Evolutionary conservation across 53 echinoderm and acorn worm species (phyloP), one percentile per base, ranked within the genome.

Genomic region (Luidia sarsii): DNA sequence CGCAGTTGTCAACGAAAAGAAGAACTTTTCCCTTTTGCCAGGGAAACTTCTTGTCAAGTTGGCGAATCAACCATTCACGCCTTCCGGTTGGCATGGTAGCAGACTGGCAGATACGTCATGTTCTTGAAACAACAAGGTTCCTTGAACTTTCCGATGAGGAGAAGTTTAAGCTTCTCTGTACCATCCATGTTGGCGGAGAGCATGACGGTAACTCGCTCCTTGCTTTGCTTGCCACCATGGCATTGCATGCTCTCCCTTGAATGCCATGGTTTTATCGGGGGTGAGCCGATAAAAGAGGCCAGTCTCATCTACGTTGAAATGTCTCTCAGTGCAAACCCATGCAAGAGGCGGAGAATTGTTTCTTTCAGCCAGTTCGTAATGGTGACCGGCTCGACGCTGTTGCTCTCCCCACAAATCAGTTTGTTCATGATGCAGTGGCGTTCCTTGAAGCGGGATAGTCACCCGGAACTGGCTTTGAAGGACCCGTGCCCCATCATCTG

Each of bases 61-160:
- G 49, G 8, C 65, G 73, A 13, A 88, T 61, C 88, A 66, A 35
- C 48, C 88, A 83, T 88, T 83, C 88, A 88, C 2, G 88, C 88
- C 57, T 83, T 88, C 45, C 28, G 50, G 30, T 88, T 82, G 0
- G 83, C 82, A 24, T 28, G 15, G 39, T 70, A 81, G 1, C 61
- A 66, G 9, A 86, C 60, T 0, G 73, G 82, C 14, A 87, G 55
- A 6, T 50, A 55, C 3, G 38, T 48, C n/a, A 80, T 60, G 60
- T 80, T 64, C 38, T 64, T 0, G 50, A 71, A 89, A 9, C 61
- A 50, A 0, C 77, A 16, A 1, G 79, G 77, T 0, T 63, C 75
- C 41, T 74, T 67, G 14, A 55, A 39, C 37, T 88, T 88, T 4
- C 92, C 92, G 25, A 85, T 92, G 50, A 85, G 82, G 16, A 85